Conservation (phyloP, 2,888 invertebrate species). For the Catonia carolina region DNA sequence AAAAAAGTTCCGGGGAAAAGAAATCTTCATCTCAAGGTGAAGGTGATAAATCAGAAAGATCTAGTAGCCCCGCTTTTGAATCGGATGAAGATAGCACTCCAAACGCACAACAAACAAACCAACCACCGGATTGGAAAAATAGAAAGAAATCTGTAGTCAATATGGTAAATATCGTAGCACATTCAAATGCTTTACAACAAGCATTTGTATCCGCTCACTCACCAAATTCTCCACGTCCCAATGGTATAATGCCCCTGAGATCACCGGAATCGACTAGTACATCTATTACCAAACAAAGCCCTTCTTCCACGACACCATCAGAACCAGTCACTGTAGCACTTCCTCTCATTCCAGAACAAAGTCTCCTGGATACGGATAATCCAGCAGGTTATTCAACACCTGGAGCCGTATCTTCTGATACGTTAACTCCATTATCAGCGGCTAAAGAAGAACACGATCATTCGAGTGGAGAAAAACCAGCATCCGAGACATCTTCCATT, state of each 20-base stretch:
- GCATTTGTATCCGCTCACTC: slow-evolving; percentile 47
- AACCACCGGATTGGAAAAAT: slow-evolving; percentile 26
- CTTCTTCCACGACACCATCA: slow-evolving; percentile 35
- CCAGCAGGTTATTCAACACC: slow-evolving; percentile 34
- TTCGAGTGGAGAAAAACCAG: slow-evolving; percentile 27
- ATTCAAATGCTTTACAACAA: slow-evolving; percentile 51
- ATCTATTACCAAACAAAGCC: slow-evolving; percentile 9
- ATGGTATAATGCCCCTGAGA: slow-evolving; percentile 41
- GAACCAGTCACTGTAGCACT: slow-evolving; percentile 37
- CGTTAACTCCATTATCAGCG: slow-evolving; percentile 42
- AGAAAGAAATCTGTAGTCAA: slow-evolving; percentile 25
- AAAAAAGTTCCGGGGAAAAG: slow-evolving; percentile 39
- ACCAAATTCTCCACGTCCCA: slow-evolving; percentile 37
- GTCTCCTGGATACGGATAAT: slow-evolving; percentile 56
- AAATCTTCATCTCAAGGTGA: slow-evolving; percentile 29
- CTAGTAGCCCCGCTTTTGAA: slow-evolving; percentile 89
- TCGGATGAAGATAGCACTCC: slow-evolving; percentile 73
- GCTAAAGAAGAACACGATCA: slow-evolving; percentile 24
- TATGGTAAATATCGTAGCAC: slow-evolving; percentile 61
- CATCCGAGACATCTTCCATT: slow-evolving; percentile 34
- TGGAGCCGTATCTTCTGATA: slow-evolving; percentile 40
- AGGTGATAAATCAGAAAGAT: slow-evolving; percentile 69
- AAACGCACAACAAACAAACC: slow-evolving; percentile 28
- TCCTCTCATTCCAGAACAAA: slow-evolving; percentile 58
- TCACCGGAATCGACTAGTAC: slow-evolving; percentile 32